These are phyloP conservation scores for Ispidina picta DNA, from an alignment of 2,797 vertebrate species.

Conservation along the genomic window DNA sequence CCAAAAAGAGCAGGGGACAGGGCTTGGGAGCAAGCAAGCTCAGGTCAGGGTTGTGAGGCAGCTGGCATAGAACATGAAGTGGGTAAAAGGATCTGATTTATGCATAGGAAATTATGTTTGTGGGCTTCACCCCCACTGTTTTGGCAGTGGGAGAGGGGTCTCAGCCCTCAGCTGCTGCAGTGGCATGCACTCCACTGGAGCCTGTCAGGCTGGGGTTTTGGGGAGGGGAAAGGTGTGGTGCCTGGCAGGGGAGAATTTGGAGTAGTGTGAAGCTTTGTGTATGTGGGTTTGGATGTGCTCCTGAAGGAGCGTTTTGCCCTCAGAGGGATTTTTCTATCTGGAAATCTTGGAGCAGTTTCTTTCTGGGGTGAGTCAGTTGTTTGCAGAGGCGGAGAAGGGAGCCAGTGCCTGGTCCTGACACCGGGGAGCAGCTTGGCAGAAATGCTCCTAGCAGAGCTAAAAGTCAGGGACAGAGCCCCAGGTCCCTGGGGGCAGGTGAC, in stretches of 20 bases:
- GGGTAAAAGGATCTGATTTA: not conserved
- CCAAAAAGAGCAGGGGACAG: not conserved
- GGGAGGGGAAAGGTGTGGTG: constrained; percentile 33
- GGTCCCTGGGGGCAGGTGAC: not conserved
- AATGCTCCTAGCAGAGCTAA: not conserved
- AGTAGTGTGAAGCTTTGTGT: not conserved
- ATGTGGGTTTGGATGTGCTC: not conserved
- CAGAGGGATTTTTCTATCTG: constrained; percentile 3
- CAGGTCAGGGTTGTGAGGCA: not conserved
- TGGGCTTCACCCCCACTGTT: not conserved
- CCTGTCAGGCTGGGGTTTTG: not conserved
- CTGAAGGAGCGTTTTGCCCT: not conserved
- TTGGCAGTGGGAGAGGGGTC: not conserved
- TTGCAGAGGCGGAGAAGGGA: not conserved
- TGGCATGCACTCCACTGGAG: not conserved
- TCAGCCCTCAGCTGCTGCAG: not conserved
- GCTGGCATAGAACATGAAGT: fast-evolving
- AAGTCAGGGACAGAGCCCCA: not conserved
- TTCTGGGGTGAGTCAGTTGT: constrained; percentile 36
- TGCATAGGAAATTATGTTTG: not conserved
- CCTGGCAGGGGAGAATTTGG: not conserved
- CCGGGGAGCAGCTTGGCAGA: not conserved
- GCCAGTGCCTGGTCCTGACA: fast-evolving
- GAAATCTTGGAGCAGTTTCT: constrained; percentile 37
- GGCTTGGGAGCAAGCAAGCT: not conserved